Conservation (phyloP, 2,113 vertebrate genomes). For the Podarcis muralis region DNA sequence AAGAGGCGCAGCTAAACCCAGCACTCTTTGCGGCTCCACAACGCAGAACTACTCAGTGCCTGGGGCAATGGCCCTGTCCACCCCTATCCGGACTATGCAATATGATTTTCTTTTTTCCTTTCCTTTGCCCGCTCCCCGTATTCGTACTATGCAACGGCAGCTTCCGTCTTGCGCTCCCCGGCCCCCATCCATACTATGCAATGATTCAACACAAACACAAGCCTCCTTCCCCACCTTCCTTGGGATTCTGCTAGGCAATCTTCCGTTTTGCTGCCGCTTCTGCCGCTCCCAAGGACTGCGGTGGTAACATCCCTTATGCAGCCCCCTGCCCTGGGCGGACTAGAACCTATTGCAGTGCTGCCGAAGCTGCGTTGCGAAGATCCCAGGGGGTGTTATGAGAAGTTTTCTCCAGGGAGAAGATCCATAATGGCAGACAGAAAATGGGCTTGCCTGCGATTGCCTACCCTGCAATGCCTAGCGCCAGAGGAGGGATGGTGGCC, state of each 20-base stretch:
- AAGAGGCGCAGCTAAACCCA: constrained; percentile 3
- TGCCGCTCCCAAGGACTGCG: too few relatives aligned
- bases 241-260: neutral
- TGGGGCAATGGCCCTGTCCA: constrained; percentile 18
- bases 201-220: neutral
- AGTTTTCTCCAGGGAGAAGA: neutral
- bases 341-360: neutral
- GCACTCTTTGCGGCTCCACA: neutral
- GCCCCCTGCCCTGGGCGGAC: neutral
- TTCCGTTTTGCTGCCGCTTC: neutral
- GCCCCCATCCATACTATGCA: constrained; percentile 17
- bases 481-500: neutral
- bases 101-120: neutral
- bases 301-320: too few relatives aligned
- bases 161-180: neutral
- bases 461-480: neutral
- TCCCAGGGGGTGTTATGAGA: neutral
- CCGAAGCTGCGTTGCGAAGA: neutral
- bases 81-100: constrained; percentile 13
- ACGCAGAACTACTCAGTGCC: constrained; percentile 7
- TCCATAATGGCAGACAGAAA: neutral
- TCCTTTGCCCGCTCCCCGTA: neutral
- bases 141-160: constrained; percentile 16
- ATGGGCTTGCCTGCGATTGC: neutral
- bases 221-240: neutral